These are phyloP conservation scores for Cygnus atratus DNA, from an alignment of 2,113 vertebrate genomes.

Conservation along the genomic window DNA sequence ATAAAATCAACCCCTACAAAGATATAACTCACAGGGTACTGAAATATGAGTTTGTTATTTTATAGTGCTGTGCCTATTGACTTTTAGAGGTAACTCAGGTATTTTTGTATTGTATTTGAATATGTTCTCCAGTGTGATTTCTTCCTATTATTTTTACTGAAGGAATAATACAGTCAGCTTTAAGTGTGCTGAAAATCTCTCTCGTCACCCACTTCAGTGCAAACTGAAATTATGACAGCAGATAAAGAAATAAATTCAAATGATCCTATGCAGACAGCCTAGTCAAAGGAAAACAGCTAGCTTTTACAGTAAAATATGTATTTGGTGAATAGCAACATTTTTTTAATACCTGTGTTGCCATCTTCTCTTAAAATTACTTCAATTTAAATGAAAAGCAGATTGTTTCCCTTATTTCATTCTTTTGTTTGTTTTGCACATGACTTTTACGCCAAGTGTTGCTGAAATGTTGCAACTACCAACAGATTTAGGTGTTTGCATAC, in stretches of 20 bases:
- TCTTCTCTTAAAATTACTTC: neutral
- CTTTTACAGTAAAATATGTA: neutral
- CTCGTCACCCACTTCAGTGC: rapidly evolving
- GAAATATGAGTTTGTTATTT: neutral
- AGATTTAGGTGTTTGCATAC: neutral
- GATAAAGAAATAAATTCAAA: neutral
- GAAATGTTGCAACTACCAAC: neutral
- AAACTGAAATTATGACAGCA: neutral
- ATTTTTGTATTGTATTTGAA: neutral
- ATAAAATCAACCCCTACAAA: neutral
- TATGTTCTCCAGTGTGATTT: neutral
- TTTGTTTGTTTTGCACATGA: neutral
- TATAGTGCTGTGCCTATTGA: neutral
- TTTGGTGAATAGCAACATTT: neutral
- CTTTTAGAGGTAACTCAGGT: neutral
- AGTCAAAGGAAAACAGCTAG: neutral
- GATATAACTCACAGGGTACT: neutral
- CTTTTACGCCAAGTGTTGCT: neutral
- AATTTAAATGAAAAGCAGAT: neutral
- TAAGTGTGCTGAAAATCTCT: neutral
- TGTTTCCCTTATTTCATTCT: neutral
- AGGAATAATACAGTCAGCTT: neutral
- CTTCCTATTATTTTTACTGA: neutral
- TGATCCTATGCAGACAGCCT: neutral
- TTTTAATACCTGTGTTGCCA: neutral